Base-by-base conservation (phyloP, 2,113 vertebrate genomes). In the Sylvietta virens region DNA sequence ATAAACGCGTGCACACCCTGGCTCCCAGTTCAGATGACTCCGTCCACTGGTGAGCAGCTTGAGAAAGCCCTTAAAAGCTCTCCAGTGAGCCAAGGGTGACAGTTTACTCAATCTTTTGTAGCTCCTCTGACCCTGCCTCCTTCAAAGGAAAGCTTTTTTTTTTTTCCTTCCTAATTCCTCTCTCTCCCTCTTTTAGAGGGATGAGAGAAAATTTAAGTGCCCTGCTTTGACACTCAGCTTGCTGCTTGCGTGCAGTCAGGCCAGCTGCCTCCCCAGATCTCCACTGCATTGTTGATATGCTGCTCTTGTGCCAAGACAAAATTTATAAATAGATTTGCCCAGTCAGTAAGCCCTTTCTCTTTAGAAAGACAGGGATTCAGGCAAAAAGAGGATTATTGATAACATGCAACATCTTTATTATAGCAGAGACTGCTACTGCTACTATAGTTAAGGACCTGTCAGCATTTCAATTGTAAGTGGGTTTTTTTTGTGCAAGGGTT, bases 281-380 rank as follows among this genome's bases (percentile, higher is more conserved):
- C 56, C 56, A 60, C 81, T 78, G 60, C 71, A 51, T 79, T 94
- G 90, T 90, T 76, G 37, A 45, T 92, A 54, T 19, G 48, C 73
- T 94, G 79, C 61, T 95, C 94, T 87, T 94, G 94, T 96, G 95
- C 95, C 77, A 95, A 80, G 81, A 95, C 96, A 97, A 92, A 96
- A 78, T 96, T 97, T 97, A 97, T 96, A 97, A 97, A 97, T 97
- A 97, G 96, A 97, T 96, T 97, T 96, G 88, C 92, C 96, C 96
- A 84, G 88, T 97, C 94, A 97, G 94, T 95, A 96, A 97, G 96
- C 94, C 94, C 73, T 85, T 97, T 96, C 88, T 94, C 86, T 97
- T 96, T 66, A 91, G 81, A 97, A 97, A 95, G 91, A 97, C 87
- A 92, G 90, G 96, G 94, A 97, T 97, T 93, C 93, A 88, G 82